Percentiles rank a stretch among this genome's conserved stretches.
Conservation (phyloP, 23 tunicate species). For the Oikopleura dioica region DNA sequence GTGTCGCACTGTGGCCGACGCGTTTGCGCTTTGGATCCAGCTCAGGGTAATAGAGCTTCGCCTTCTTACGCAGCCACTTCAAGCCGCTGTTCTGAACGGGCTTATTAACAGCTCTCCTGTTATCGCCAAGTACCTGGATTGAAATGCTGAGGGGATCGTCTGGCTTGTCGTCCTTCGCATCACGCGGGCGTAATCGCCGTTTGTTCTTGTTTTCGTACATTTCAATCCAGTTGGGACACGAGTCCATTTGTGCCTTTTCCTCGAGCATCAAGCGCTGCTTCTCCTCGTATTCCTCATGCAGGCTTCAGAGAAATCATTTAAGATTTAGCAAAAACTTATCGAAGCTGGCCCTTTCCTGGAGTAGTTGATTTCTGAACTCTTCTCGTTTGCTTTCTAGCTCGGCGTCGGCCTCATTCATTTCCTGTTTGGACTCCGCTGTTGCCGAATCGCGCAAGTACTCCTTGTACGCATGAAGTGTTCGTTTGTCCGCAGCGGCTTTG, state of each 20-base stretch:
- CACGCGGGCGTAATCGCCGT: not conserved
- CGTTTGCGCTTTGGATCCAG: not conserved
- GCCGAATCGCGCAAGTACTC: not conserved
- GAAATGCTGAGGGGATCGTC: not conserved
- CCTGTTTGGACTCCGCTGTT: not conserved
- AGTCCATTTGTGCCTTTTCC: not conserved
- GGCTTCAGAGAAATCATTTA: not conserved
- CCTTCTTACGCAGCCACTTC: not conserved
- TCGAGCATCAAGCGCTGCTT: not conserved
- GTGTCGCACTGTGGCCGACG: not conserved
- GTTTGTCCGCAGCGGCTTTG: not conserved
- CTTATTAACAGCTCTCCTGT: not conserved
- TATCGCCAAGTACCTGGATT: no score
- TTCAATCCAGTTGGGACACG: not conserved
- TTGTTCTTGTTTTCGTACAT: not conserved
- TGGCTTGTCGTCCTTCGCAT: not conserved
- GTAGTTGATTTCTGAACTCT: not conserved
- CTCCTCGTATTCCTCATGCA: not conserved
- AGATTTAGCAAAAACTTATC: no score
- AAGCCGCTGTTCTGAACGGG: not conserved
- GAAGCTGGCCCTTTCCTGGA: no score
- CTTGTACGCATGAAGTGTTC: not conserved
- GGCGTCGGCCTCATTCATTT: not conserved
- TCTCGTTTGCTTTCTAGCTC: conserved; percentile 6
- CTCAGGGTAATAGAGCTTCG: not conserved